These are phyloP conservation scores for Ceratotherium simum DNA, from an alignment of 2,113 vertebrate species.

Conservation along the genomic window DNA sequence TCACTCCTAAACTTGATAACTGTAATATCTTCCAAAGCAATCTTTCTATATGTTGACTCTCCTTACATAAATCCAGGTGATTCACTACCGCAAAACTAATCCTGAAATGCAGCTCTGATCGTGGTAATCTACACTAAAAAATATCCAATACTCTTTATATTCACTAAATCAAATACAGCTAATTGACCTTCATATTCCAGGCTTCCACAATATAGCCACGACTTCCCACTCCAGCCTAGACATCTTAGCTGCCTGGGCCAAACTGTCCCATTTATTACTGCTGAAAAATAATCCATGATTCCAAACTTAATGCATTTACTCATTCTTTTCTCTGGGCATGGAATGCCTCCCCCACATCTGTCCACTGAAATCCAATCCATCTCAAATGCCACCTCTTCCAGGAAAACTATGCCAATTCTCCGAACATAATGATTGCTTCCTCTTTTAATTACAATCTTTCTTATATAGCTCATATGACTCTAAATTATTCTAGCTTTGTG, in stretches of 20 bases:
- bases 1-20: not conserved
- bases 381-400: not conserved
- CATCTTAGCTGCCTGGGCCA: not conserved
- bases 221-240: not conserved
- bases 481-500: not conserved
- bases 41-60: not conserved
- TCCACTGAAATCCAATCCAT: not conserved
- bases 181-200: not conserved
- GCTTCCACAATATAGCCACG: not conserved
- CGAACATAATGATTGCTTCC: not conserved
- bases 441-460: conserved; percentile 17
- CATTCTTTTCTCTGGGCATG: not conserved
- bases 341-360: not conserved
- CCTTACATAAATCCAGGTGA: not conserved
- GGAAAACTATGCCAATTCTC: not conserved
- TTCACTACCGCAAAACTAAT: not conserved
- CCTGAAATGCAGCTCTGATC: not conserved
- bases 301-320: not conserved
- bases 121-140: not conserved
- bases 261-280: not conserved
- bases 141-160: not conserved
- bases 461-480: not conserved
- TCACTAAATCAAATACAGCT: conserved; percentile 1
- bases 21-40: not conserved
- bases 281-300: not conserved